phyloP scores from a whole-genome alignment of 1,140 invertebrate genomes.

The Archegozetes longisetosus region DNA sequence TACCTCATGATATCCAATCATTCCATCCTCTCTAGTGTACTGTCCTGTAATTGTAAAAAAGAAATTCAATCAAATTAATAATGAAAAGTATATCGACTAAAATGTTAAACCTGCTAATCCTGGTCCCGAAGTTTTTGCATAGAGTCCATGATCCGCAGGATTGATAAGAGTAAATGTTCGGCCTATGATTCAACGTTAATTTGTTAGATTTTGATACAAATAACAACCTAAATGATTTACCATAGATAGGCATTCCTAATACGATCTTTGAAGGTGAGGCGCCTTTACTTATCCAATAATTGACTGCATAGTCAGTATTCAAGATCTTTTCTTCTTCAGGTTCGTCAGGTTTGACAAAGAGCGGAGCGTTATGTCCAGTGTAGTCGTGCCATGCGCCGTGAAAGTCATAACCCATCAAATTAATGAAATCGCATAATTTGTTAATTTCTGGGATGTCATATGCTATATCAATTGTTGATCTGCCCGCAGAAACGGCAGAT shows the following conservation, averaged over 20 bases:
- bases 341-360: constrained; percentile 26
- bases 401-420: constrained; percentile 80
- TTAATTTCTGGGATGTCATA: constrained; percentile 60
- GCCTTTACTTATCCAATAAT: constrained; percentile 72
- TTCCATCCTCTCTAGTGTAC: no score
- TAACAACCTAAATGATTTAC: constrained; percentile 68
- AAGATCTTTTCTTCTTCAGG: constrained; percentile 36
- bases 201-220: no score
- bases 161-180: constrained; percentile 39
- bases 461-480: constrained; percentile 46
- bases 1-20: no score
- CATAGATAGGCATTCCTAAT: constrained; percentile 79
- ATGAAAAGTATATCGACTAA: constrained; percentile 25
- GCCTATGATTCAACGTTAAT: no score
- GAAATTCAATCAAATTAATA: no score
- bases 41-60: no score
- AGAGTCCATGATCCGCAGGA: background rate
- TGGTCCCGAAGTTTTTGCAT: constrained; percentile 43
- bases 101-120: constrained; percentile 24
- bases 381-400: constrained; percentile 62
- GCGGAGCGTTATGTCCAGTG: constrained; percentile 35
- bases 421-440: constrained; percentile 52
- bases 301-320: constrained; percentile 50
- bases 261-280: constrained; percentile 58
- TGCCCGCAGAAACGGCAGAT: constrained; percentile 52